These are phyloP conservation scores for Kryphioiulus occultus DNA, from an alignment of 2,888 invertebrate species.

Conservation along the genomic window DNA sequence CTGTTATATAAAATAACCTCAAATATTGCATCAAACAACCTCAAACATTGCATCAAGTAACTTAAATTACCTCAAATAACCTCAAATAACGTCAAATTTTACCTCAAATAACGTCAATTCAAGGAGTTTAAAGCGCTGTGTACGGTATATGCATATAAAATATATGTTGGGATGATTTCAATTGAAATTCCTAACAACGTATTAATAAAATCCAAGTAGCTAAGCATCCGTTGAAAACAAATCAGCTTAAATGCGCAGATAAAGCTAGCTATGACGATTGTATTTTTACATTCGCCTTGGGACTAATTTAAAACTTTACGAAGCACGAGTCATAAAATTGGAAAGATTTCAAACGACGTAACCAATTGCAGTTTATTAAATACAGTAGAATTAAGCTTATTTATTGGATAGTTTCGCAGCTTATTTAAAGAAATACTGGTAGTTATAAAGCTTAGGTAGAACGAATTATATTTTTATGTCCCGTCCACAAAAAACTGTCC, in stretches of 20 bases:
- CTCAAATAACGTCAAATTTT: too few species aligned
- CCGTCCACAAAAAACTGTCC: too few species aligned
- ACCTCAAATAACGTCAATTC: too few species aligned
- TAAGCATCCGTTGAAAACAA: not conserved
- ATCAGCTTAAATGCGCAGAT: not conserved
- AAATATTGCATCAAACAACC: too few species aligned
- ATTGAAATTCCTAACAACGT: not conserved
- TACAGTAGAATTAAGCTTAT: not conserved
- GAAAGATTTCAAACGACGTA: not conserved
- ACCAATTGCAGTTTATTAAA: not conserved
- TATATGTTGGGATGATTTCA: too few species aligned
- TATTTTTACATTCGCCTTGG: slow-evolving; percentile 3
- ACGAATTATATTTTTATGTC: not conserved
- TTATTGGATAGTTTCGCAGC: not conserved
- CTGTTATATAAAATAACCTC: too few species aligned
- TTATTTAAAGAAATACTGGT: not conserved
- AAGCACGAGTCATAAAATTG: not conserved
- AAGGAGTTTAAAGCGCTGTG: too few species aligned
- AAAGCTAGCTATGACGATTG: not conserved
- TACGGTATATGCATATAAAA: too few species aligned
- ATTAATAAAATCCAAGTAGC: not conserved
- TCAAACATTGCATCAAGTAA: too few species aligned
- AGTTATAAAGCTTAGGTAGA: not conserved
- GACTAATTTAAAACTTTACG: not conserved
- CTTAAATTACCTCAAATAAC: too few species aligned